Base-by-base conservation (phyloP, 2,888 invertebrate species). In the Uropetala carovei region DNA sequence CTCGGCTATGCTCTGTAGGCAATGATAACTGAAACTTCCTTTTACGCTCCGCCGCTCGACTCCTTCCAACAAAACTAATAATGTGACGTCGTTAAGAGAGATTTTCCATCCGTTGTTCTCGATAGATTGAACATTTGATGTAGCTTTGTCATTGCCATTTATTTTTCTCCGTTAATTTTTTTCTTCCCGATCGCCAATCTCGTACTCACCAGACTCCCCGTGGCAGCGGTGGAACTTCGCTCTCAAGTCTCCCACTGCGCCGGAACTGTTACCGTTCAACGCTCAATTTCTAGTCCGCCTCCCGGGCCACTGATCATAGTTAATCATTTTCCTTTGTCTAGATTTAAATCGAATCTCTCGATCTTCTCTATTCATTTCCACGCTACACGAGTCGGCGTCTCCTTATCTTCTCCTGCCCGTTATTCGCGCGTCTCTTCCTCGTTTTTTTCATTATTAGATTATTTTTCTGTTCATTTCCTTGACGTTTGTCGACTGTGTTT, bases 261-360 rank as follows among this genome's bases (percentile, higher is more conserved):
- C 89, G 22, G 89, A 43, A 68, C 64, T n/a, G 30, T 89, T 89
- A 60, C 64, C 89, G 60, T 64, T 68, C 89, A 64, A 56, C 43
- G 64, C 89, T 89, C 89, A 89, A 89, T 89, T 68, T 68, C 64
- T 68, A 89, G 89, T 89, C 89, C 89, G 43, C 89, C 18, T 89
- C 64, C 89, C 27, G 16, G 27, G 16, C 86, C 60, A 68, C 60
- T 89, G 89, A 89, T 89, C 89, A 89, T 64, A 89, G 89, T 89
- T 89, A 89, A 89, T 89, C 89, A 89, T 89, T 89, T 89, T 64
- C 68, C 56, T 89, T 89, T 89, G 89, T 89, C 64, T 89, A 64
- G 43, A 89, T 89, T 89, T 89, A 43, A n/a, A 89, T 68, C 68
- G 43, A 43, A 43, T 43, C 57, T 56, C 18, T 43, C 56, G 7